Base-by-base conservation (phyloP, 2,888 invertebrate species). In the Cosmorhoe ocellata region DNA sequence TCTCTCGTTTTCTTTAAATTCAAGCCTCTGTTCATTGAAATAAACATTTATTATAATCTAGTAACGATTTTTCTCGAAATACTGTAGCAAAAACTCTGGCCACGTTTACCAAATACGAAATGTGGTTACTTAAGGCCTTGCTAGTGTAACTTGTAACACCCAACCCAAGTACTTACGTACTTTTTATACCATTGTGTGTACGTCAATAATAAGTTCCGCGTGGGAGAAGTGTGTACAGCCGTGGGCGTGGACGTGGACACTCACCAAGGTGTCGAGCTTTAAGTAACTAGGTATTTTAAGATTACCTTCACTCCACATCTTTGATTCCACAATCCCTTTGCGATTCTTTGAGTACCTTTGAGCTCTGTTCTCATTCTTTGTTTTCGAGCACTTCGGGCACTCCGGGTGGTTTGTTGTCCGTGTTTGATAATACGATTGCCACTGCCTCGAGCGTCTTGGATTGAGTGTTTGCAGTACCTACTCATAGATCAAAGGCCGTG, bases 171-270 rank as follows among this genome's bases (percentile, higher is more conserved):
- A 12, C 7, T 13, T 22, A 14, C n/a, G n/a, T n/a, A n/a, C 4
- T 18, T 18, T 18, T 34, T 22, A 9, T 26, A 11, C 8, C 18
- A 36, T 5, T 10, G n/a, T n/a, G n/a, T n/a, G 11, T 36, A 44
- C 43, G 18, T 43, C 9, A 18, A 33, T 26, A 14, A 33, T 47
- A 24, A 36, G 39, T 45, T 51, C 44, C 41, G 34, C 42, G 49
- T 49, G 42, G 49, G 40, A 39, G 31, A 14, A 26, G 27, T 33
- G n/a, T 10, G 12, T 5, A 18, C 18, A 18, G 4, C 22, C 40
- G 40, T 47, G 39, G 46, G 46, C 39, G 38, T 38, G 11, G 37
- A 7, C 38, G n/a, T 27, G 10, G 2, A 18, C 3, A 3, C 1
- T 24, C n/a, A n/a, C n/a, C n/a, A n/a, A n/a, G n/a, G 24, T 6